phyloP scores from a whole-genome alignment of 2,888 invertebrate species.

The Tenthredo scrophulariae region DNA sequence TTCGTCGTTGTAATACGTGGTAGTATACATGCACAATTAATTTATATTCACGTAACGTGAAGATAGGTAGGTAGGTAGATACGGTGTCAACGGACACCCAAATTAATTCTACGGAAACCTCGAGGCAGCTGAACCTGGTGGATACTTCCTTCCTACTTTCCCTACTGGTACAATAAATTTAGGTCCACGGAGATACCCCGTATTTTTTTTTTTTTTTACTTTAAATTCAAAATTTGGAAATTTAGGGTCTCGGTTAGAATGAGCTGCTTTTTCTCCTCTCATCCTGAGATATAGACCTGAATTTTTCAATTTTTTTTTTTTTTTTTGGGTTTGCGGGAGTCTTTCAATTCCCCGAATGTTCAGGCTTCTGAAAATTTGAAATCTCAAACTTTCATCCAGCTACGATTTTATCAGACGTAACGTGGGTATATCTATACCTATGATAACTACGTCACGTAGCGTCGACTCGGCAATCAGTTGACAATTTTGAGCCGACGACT shows the following conservation, averaged over 20 bases:
- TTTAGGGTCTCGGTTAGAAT: too few species aligned
- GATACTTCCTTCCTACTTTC: background rate
- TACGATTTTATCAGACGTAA: background rate
- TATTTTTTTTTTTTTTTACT: too few species aligned
- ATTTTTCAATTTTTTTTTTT: too few species aligned
- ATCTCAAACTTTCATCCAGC: too few species aligned
- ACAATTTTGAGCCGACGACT: background rate
- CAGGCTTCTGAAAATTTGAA: too few species aligned
- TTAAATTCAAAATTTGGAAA: too few species aligned
- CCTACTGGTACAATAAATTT: background rate
- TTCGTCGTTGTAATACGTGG: too few species aligned
- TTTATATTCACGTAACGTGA: constrained; percentile 35
- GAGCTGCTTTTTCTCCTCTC: too few species aligned
- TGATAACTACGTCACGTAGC: background rate
- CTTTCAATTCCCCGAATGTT: too few species aligned
- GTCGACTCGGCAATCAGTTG: background rate
- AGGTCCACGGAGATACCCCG: too few species aligned
- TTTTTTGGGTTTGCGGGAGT: too few species aligned
- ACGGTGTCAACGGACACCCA: constrained; percentile 23
- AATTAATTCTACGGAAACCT: background rate
- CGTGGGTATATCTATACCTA: background rate
- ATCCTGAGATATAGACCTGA: too few species aligned
- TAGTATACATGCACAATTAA: background rate
- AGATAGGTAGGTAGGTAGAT: background rate
- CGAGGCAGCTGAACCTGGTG: background rate